phyloP scores from a whole-genome alignment of 2,113 vertebrate species.

The Xyliphius kryptos region DNA sequence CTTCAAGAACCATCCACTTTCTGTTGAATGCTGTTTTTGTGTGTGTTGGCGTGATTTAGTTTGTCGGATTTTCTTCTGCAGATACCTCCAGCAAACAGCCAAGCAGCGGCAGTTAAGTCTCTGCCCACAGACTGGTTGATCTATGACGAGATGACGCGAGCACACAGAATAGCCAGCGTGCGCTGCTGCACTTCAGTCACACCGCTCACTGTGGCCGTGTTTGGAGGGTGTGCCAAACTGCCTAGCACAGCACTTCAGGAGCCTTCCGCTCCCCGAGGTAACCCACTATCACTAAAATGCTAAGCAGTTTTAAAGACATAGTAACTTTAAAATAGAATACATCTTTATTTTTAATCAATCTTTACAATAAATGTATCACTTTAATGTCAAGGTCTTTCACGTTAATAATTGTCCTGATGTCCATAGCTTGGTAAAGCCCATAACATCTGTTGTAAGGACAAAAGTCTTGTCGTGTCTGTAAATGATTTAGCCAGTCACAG shows the following conservation, averaged over 20 bases:
- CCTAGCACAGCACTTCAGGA: constrained; percentile 71
- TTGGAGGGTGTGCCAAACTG: constrained; percentile 77
- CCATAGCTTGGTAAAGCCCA: no score
- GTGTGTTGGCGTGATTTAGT: neutral
- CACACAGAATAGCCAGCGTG: constrained; percentile 78
- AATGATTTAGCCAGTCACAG: no score
- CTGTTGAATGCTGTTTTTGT: no score
- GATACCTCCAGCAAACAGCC: constrained; percentile 71
- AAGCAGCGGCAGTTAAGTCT: constrained; percentile 63
- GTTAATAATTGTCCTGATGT: no score
- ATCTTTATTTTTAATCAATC: no score
- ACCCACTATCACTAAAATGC: neutral
- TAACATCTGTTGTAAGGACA: no score
- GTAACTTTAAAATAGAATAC: no score
- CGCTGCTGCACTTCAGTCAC: constrained; percentile 84
- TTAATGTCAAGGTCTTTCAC: no score
- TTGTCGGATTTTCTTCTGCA: constrained; percentile 38
- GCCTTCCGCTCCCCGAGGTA: constrained; percentile 59
- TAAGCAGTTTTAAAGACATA: no score
- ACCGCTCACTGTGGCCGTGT: constrained; percentile 74
- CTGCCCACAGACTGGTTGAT: constrained; percentile 89
- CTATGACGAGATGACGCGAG: constrained; percentile 88
- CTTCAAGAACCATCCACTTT: neutral
- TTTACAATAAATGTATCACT: no score
- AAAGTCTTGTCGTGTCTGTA: no score